Percentiles rank a stretch among this genome's conserved stretches.
Conservation (phyloP, 2,797 vertebrate species). For the Tragopan temminckii region DNA sequence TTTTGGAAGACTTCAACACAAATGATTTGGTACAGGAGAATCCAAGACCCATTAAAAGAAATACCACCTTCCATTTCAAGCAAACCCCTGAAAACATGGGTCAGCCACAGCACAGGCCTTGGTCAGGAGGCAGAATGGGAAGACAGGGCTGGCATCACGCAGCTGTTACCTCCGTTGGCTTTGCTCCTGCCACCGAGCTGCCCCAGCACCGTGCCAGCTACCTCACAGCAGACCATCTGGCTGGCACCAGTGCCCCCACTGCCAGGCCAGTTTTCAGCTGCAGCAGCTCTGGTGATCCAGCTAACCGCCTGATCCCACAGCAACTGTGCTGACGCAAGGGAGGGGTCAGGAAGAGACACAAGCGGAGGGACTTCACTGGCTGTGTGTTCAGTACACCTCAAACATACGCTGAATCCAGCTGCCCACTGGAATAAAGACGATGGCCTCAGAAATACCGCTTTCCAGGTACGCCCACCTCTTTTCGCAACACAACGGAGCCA, state of each 20-base stretch:
- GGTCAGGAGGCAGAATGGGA: fast-evolving
- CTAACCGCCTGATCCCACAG: neutral
- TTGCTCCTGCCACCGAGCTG: neutral
- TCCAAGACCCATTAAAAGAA: neutral
- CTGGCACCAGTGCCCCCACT: fast-evolving
- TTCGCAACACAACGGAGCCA: fast-evolving
- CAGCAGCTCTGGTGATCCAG: fast-evolving
- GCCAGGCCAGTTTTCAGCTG: fast-evolving
- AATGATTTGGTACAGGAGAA: neutral
- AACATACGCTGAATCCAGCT: fast-evolving
- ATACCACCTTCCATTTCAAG: neutral
- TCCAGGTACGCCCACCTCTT: neutral
- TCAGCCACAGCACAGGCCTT: fast-evolving
- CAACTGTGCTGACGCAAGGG: no score
- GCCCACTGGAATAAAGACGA: fast-evolving
- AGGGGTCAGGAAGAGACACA: fast-evolving
- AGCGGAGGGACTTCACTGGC: fast-evolving
- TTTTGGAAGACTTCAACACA: neutral
- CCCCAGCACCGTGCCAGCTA: neutral
- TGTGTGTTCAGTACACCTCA: fast-evolving
- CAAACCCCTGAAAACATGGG: fast-evolving
- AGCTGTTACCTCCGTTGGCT: neutral
- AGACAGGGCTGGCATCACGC: fast-evolving
- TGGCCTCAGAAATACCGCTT: fast-evolving
- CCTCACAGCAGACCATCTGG: neutral